Evolutionary conservation across 2,797 vertebrate species (phyloP).

Genomic region (Periophthalmus magnuspinnatus): DNA sequence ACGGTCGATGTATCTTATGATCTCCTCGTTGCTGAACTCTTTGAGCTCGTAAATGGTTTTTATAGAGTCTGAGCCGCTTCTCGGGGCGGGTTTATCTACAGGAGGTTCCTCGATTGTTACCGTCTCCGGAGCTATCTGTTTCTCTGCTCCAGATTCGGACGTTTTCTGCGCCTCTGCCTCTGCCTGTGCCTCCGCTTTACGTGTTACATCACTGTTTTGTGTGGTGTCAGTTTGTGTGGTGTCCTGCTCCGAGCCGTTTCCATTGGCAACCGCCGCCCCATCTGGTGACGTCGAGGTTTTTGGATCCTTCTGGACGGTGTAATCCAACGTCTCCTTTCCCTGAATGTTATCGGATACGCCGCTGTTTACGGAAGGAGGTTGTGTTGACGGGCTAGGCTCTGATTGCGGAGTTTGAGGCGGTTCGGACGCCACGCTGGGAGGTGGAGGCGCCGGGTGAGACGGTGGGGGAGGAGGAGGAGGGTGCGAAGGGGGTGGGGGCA

Average conservation of each 20-base stretch:
- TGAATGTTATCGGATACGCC: constrained; percentile 25
- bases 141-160: constrained; percentile 24
- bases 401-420: constrained; percentile 18
- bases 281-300: constrained; percentile 19
- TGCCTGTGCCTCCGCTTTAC: constrained; percentile 32
- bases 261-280: constrained; percentile 30
- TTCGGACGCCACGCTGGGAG: no score
- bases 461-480: no score
- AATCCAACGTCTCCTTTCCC: constrained; percentile 17
- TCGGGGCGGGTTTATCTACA: constrained; percentile 41
- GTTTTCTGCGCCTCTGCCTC: constrained; percentile 15
- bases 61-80: constrained; percentile 71
- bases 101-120: constrained; percentile 51
- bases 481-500: no score
- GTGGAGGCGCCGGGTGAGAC: no score
- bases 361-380: constrained; percentile 22
- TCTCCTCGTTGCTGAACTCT: constrained; percentile 94
- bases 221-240: constrained; percentile 10
- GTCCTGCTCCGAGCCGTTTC: constrained; percentile 26
- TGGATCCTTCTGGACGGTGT: constrained; percentile 8
- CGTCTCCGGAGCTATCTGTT: constrained; percentile 35
- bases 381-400: constrained; percentile 14
- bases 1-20: constrained; percentile 93
- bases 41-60: constrained; percentile 88
- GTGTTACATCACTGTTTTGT: constrained; percentile 23